Percentiles rank a stretch among this genome's conserved stretches.
These are phyloP conservation scores for Cyprinodon diabolis DNA, from an alignment of 2,797 vertebrate species.

Conservation along the genomic window DNA sequence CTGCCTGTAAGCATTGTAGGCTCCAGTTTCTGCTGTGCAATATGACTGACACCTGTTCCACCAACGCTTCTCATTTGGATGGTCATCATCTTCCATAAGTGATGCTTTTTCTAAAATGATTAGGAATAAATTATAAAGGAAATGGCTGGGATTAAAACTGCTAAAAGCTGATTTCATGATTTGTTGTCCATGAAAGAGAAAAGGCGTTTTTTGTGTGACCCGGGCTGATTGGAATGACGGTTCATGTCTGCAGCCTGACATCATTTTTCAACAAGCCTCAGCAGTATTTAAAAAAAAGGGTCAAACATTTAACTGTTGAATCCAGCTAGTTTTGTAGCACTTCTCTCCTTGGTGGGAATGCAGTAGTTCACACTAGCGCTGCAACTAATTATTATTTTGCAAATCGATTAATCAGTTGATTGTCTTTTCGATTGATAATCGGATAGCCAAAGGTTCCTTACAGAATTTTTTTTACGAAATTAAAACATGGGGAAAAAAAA, in stretches of 20 bases:
- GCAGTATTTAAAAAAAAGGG: background rate
- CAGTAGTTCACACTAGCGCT: too few species aligned
- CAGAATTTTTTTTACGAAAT: too few species aligned
- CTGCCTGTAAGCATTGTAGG: background rate
- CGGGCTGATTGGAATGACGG: background rate
- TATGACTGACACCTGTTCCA: conserved; percentile 2
- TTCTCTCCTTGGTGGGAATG: too few species aligned
- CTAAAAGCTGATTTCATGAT: background rate
- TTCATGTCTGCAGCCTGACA: background rate
- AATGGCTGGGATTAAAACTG: background rate
- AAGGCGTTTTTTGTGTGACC: background rate
- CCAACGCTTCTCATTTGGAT: background rate
- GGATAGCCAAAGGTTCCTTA: too few species aligned
- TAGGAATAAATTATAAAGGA: too few species aligned
- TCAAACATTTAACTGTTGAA: too few species aligned
- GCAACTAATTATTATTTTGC: too few species aligned
- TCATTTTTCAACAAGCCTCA: background rate
- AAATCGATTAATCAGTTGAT: too few species aligned
- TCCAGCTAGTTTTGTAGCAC: too few species aligned
- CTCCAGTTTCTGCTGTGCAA: conserved; percentile 51
- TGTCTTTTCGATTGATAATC: too few species aligned
- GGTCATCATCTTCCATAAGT: background rate
- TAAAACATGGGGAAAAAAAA: too few species aligned
- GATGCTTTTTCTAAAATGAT: too few species aligned
- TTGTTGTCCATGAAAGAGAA: background rate